Evolutionary conservation across 2,888 invertebrate species (phyloP).

Genomic region (Andricus quercusramuli): DNA sequence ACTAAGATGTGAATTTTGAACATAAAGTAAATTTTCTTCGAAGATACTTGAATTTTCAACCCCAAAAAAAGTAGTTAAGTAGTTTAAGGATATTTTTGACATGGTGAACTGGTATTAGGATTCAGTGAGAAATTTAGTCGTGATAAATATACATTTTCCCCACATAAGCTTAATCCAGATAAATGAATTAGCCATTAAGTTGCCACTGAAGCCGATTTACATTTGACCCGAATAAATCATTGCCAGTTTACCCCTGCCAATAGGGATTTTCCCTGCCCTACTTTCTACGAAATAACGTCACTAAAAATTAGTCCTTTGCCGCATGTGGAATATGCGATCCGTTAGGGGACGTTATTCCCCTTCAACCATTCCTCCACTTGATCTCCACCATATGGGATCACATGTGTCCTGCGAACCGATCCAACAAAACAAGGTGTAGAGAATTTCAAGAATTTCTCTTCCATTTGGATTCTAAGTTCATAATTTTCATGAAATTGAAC

Average conservation of each 20-base stretch:
- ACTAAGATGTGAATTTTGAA: too few species aligned
- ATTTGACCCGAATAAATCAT: conserved; percentile 39
- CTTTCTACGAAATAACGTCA: conserved; percentile 13
- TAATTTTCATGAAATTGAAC: too few species aligned
- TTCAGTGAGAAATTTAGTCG: background rate
- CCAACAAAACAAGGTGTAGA: conserved; percentile 19
- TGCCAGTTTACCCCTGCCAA: conserved; percentile 2
- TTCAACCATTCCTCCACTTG: conserved; percentile 39
- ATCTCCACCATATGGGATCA: conserved; percentile 31
- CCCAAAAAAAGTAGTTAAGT: too few species aligned
- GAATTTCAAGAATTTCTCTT: background rate
- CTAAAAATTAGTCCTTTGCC: conserved; percentile 37
- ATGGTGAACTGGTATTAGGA: background rate
- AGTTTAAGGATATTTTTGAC: background rate
- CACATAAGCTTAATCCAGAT: conserved; percentile 34
- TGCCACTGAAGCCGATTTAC: conserved; percentile 24
- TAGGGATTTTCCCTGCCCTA: conserved; percentile 28
- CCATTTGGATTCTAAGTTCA: too few species aligned
- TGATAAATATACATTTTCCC: conserved; percentile 19
- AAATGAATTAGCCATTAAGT: conserved; percentile 39
- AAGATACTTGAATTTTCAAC: too few species aligned
- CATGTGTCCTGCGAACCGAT: conserved; percentile 19
- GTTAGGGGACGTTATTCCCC: conserved; percentile 38
- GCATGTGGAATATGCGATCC: conserved; percentile 29
- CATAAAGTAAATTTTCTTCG: too few species aligned